Evolutionary conservation across 2,888 invertebrate species (phyloP).

Genomic region (Malacosoma neustria): DNA sequence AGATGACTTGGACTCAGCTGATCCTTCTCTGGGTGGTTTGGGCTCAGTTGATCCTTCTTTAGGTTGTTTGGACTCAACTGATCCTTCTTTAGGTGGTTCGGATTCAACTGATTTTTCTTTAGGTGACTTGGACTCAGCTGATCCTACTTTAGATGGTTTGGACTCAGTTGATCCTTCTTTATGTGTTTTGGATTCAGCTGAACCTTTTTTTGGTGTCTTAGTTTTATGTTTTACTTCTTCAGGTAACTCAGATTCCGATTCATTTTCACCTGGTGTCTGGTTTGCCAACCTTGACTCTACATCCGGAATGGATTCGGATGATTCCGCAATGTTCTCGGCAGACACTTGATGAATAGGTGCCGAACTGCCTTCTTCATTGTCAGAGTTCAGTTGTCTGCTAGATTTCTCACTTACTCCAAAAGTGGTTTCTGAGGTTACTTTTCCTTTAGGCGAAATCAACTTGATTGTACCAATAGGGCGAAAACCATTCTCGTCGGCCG

Average conservation of each 20-base stretch:
- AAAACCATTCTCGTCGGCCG: constrained; percentile 84
- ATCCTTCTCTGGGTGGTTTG: constrained; percentile 6
- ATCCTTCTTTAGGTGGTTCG: too few relatives aligned
- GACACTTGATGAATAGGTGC: constrained; percentile 14
- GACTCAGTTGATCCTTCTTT: too few relatives aligned
- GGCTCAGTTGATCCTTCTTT: constrained; percentile 4
- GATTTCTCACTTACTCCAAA: constrained; percentile 19
- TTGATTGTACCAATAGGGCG: constrained; percentile 76
- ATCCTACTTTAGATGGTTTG: background rate
- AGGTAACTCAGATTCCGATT: background rate
- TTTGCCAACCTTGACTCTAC: constrained; percentile 1
- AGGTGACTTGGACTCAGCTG: background rate
- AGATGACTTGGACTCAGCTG: too few relatives aligned
- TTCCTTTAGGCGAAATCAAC: constrained; percentile 62
- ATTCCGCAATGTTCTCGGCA: constrained; percentile 2
- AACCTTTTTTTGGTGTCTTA: too few relatives aligned
- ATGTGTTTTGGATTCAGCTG: too few relatives aligned
- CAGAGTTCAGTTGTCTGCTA: constrained; percentile 29
- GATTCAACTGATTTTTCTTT: background rate
- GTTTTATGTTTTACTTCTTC: too few relatives aligned
- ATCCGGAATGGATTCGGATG: constrained; percentile 3
- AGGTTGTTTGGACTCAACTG: background rate
- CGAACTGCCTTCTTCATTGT: constrained; percentile 24
- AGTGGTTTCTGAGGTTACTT: constrained; percentile 7
- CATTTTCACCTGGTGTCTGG: background rate